Evolutionary conservation across 2,888 invertebrate species (phyloP), one percentile per base, ranked within the genome.

Genomic region (Aleiodes testaceus): DNA sequence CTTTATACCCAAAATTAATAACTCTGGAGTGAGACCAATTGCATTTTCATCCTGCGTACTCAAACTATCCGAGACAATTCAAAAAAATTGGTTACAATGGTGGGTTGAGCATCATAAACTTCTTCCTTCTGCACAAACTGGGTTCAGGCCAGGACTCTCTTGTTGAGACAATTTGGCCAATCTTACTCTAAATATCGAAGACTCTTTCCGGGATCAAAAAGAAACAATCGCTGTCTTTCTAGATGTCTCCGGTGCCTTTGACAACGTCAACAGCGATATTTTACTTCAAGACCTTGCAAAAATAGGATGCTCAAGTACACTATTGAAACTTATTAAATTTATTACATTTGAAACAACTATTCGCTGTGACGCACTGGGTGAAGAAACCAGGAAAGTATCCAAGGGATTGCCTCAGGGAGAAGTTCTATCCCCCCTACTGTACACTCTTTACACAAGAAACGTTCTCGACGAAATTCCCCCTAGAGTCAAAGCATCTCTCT

Each of bases 51-150:
- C 75, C 4, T 77, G 76, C 11, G 18, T 73, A 4, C 69, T 72
- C 16, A 78, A 79, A 76, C 47, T 78, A 0, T 73, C 75, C 20
- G 75, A 79, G 71, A 53, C 73, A 3, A 69, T 79, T n/a, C 9
- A 76, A 2, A 77, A 77, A 65, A 74, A 69, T 18, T 50, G 74
- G 30, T 52, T 77, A 14, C 70, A 69, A 22, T 74, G 75, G 75
- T 75, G 73, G 71, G 7, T 66, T 3, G 75, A 78, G 55, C 16
- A 47, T 11, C 65, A 75, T 0, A 53, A 74, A n/a, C n/a, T n/a
- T n/a, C n/a, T 78, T 1, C 74, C 76, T 3, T 6, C 14, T 5
- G 61, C 49, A 47, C 73, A 76, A 72, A 50, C 45, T 1, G 77
- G 77, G 0, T 78, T 79, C 50, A 63, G 72, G 0, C 61, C 66